These are phyloP conservation scores for Pteria penguin DNA, from an alignment of 2,888 invertebrate genomes.

Conservation along the genomic window DNA sequence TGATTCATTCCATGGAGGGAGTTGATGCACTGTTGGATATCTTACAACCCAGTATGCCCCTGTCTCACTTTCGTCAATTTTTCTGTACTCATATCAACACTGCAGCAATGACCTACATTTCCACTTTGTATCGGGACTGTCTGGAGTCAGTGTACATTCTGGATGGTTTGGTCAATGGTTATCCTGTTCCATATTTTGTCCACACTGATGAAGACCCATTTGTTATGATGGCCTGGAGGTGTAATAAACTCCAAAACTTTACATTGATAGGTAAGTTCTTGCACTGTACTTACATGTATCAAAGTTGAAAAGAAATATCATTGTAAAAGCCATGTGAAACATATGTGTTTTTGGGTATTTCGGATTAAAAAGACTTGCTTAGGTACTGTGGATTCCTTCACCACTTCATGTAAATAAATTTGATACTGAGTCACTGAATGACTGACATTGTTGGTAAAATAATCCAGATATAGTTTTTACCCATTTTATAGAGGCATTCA, in stretches of 20 bases:
- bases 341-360: too few relatives aligned
- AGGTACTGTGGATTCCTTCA: too few relatives aligned
- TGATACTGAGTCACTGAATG: too few relatives aligned
- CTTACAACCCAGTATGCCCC: constrained; percentile 86
- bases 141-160: constrained; percentile 84
- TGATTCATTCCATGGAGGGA: constrained; percentile 87
- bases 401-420: too few relatives aligned
- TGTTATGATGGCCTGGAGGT: constrained; percentile 86
- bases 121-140: constrained; percentile 78
- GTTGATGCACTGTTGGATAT: constrained; percentile 85
- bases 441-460: too few relatives aligned
- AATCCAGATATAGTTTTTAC: too few relatives aligned
- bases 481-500: too few relatives aligned
- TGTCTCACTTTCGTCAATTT: constrained; percentile 87
- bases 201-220: constrained; percentile 82
- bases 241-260: constrained; percentile 83
- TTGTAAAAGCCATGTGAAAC: too few relatives aligned
- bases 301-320: too few relatives aligned
- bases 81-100: constrained; percentile 86
- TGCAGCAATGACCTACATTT: constrained; percentile 83
- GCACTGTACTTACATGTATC: too few relatives aligned
- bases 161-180: constrained; percentile 81
- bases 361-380: too few relatives aligned
- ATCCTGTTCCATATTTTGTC: constrained; percentile 53
- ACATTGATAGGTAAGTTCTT: constrained; percentile 82